Evolutionary conservation across 2,797 vertebrate genomes (phyloP).

Genomic region (Oophaga sylvatica): DNA sequence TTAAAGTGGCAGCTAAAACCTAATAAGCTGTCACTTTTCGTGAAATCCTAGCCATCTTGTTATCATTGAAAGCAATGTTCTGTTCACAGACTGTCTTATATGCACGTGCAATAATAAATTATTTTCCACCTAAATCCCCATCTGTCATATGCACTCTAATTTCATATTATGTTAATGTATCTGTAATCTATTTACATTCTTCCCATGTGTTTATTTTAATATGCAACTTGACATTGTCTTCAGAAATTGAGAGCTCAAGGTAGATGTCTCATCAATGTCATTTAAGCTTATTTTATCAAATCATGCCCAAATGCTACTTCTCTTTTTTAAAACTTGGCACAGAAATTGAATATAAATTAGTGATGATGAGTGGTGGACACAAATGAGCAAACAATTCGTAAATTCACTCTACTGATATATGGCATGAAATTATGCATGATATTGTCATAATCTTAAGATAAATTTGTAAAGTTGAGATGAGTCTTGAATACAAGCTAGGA

Average conservation of each 20-base stretch:
- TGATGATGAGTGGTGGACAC: conserved; percentile 7
- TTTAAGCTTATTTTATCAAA: conserved; percentile 40
- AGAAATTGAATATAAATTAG: conserved; percentile 27
- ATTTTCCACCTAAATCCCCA: conserved; percentile 50
- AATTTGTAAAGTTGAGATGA: not conserved
- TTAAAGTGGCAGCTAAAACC: conserved; percentile 31
- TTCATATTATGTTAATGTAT: conserved; percentile 57
- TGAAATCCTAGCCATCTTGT: conserved; percentile 36
- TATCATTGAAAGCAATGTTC: conserved; percentile 32
- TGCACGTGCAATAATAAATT: conserved; percentile 41
- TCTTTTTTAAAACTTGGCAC: conserved; percentile 6
- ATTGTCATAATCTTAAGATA: too few relatives aligned
- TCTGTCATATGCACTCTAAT: conserved; percentile 48
- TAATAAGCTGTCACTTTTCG: conserved; percentile 46
- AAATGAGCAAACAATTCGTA: conserved; percentile 9
- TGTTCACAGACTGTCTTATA: conserved; percentile 39
- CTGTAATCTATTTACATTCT: conserved; percentile 54
- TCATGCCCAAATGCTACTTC: conserved; percentile 34
- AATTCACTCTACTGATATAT: not conserved
- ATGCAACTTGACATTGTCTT: conserved; percentile 48
- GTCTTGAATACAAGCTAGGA: not conserved
- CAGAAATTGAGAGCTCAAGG: conserved; percentile 44
- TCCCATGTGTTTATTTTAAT: conserved; percentile 52
- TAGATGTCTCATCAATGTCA: conserved; percentile 55
- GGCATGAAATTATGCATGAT: not conserved